Conservation (phyloP, 2,113 vertebrate species). For the Tragulus kanchil region DNA sequence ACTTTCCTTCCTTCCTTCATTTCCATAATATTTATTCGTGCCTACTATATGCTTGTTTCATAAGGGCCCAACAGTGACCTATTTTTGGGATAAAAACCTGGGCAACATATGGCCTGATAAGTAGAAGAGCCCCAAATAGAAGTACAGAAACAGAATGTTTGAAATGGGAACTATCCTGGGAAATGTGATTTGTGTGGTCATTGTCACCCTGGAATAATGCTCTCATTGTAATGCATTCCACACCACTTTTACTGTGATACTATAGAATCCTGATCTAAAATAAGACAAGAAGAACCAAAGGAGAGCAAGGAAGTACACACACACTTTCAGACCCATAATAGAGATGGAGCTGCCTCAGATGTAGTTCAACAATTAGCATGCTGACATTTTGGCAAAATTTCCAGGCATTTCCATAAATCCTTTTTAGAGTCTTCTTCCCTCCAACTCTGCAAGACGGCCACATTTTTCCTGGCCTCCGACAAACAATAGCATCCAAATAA, state of each 20-base stretch:
- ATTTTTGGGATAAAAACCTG: conserved; percentile 55
- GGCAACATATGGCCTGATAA: conserved; percentile 50
- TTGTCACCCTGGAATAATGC: background rate
- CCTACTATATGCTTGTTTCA: conserved; percentile 13
- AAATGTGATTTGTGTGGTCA: background rate
- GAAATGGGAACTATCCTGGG: background rate
- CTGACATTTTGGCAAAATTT: conserved; percentile 84
- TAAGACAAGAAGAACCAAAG: background rate
- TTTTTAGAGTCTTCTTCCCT: conserved; percentile 74
- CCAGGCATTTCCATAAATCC: conserved; percentile 85
- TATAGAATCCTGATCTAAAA: background rate
- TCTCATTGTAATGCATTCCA: background rate
- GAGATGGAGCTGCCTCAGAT: conserved; percentile 41
- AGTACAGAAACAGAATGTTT: background rate
- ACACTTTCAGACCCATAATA: background rate
- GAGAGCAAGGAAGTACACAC: background rate
- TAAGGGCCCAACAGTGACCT: background rate
- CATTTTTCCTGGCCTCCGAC: conserved; percentile 83
- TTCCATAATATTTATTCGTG: background rate
- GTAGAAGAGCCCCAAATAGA: background rate
- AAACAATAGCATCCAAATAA: conserved; percentile 88
- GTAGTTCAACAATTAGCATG: conserved; percentile 72
- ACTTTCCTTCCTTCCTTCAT: background rate
- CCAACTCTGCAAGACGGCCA: conserved; percentile 80
- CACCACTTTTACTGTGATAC: background rate